Conservation (phyloP, 2,888 invertebrate species). For the Amiota minor region DNA sequence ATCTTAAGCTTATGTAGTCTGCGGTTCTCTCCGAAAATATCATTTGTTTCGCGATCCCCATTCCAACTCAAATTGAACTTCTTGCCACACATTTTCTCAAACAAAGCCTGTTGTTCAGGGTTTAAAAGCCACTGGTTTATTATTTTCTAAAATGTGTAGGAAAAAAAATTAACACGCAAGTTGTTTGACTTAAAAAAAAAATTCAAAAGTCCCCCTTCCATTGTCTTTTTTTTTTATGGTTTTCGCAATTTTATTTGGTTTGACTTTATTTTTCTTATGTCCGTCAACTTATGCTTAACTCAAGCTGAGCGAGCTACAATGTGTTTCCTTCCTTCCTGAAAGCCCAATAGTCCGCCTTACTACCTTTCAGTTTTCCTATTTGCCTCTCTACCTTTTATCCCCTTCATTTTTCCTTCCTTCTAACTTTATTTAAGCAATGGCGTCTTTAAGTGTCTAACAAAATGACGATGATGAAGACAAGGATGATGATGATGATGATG, state of each 20-base stretch:
- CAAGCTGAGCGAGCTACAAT: no score
- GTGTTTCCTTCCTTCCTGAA: no score
- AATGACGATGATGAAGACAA: not conserved
- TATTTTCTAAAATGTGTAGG: not conserved
- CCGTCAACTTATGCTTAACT: no score
- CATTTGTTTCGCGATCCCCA: not conserved
- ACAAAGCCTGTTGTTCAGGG: no score
- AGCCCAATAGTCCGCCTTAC: not conserved
- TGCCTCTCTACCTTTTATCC: not conserved
- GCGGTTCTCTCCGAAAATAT: slow-evolving; percentile 7
- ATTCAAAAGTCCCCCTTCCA: slow-evolving; percentile 52
- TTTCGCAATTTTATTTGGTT: slow-evolving; percentile 34
- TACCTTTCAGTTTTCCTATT: not conserved
- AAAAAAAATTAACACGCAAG: slow-evolving; percentile 44
- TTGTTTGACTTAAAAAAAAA: slow-evolving; percentile 53
- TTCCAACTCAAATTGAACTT: no score
- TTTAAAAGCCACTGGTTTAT: no score
- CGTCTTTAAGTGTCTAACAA: slow-evolving; percentile 20
- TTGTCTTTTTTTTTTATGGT: not conserved
- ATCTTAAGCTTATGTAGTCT: slow-evolving; percentile 48
- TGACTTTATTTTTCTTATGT: not conserved
- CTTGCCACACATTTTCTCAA: no score
- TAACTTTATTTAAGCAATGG: no score
- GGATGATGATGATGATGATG: no score
- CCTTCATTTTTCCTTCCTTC: not conserved